phyloP scores from a whole-genome alignment of 30 jellyfish, hydroid and myxozoan genomes.

The Clytia hemisphaerica region DNA sequence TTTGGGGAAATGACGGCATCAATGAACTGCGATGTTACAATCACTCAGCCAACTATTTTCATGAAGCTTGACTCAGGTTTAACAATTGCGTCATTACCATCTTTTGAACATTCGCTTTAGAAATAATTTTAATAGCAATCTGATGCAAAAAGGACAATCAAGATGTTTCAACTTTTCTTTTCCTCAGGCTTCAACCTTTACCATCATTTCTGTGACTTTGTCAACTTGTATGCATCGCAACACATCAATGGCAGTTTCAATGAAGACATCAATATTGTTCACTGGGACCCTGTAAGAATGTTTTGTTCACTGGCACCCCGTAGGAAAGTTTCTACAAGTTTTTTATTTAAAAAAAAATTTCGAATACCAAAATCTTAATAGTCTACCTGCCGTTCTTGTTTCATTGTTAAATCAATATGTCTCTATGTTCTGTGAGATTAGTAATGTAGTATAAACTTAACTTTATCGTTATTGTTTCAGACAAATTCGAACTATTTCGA shows the following conservation, averaged over 20 bases:
- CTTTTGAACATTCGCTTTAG: background rate
- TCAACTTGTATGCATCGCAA: constrained; percentile 66
- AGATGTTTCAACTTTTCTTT: background rate
- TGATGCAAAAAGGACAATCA: background rate
- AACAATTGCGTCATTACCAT: background rate
- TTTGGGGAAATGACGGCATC: too few species aligned
- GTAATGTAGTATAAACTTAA: background rate
- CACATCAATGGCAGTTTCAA: constrained; percentile 76
- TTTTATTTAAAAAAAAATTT: too few species aligned
- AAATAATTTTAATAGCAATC: background rate
- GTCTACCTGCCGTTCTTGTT: too few species aligned
- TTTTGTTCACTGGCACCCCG: too few species aligned
- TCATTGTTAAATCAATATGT: too few species aligned
- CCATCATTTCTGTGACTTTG: constrained; percentile 78
- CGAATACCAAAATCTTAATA: too few species aligned
- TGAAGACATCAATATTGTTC: constrained; percentile 45
- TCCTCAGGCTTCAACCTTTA: constrained; percentile 65
- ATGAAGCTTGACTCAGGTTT: constrained; percentile 76
- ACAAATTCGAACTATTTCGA: constrained; percentile 42
- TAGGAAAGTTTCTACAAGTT: background rate
- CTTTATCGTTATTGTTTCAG: background rate
- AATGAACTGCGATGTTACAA: constrained; percentile 41
- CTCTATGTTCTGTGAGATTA: background rate
- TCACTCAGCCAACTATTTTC: constrained; percentile 52
- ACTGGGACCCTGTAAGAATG: constrained; percentile 79